Evolutionary conservation across 1,140 invertebrate species (phyloP).

Genomic region (Schlechtendalia chinensis): DNA sequence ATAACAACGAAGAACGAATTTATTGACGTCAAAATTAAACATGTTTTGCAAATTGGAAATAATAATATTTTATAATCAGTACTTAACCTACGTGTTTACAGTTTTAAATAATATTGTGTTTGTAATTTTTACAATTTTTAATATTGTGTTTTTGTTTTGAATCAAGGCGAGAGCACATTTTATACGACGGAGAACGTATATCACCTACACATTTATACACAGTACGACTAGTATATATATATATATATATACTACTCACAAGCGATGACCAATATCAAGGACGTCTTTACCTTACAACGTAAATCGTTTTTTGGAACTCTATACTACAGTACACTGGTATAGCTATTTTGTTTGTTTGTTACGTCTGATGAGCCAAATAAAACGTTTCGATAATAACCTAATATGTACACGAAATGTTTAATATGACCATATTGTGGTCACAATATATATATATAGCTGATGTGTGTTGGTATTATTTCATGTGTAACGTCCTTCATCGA

Average conservation of each 20-base stretch:
- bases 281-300: slow-evolving; percentile 13
- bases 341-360: not conserved
- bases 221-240: no score
- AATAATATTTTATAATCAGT: not conserved
- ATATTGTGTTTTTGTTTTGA: not conserved
- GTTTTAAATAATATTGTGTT: not conserved
- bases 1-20: not conserved
- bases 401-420: no score
- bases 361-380: not conserved
- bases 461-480: no score
- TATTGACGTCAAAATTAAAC: not conserved
- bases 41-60: not conserved
- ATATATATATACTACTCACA: no score
- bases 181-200: not conserved
- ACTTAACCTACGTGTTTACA: not conserved
- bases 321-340: no score
- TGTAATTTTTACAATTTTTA: not conserved
- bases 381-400: not conserved
- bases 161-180: not conserved
- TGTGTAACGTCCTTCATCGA: no score
- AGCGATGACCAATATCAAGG: slow-evolving; percentile 1
- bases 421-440: no score
- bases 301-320: slow-evolving; percentile 20
- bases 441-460: no score
- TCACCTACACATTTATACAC: not conserved